Conservation (phyloP, 2,113 vertebrate genomes). For the Platichthys flesus region DNA sequence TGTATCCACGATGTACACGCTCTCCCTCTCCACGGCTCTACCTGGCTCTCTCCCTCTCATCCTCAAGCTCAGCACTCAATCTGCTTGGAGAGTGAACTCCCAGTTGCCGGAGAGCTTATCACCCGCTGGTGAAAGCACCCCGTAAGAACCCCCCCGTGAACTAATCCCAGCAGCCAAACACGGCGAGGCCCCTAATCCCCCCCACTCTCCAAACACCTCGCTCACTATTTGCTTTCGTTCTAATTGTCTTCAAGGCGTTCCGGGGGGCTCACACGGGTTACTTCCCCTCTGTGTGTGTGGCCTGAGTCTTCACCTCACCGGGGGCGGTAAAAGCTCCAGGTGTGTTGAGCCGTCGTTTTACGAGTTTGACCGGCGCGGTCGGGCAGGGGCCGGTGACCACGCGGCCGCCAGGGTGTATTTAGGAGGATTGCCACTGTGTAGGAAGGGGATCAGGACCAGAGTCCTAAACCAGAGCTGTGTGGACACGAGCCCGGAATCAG, state of each 20-base stretch:
- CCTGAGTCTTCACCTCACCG: neutral
- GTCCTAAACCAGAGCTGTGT: constrained; percentile 59
- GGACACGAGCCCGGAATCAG: constrained; percentile 67
- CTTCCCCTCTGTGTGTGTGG: neutral
- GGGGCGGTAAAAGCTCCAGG: constrained; percentile 9
- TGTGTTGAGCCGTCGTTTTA: constrained; percentile 10
- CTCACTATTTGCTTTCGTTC: constrained; percentile 60
- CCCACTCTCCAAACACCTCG: constrained; percentile 46
- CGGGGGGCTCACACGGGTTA: neutral
- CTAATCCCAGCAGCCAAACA: constrained; percentile 71
- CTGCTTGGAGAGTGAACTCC: constrained; percentile 75
- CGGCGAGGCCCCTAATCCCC: constrained; percentile 65
- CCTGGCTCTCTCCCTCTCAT: constrained; percentile 56
- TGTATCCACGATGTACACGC: too few species aligned
- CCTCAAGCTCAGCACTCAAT: constrained; percentile 68
- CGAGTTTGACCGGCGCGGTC: constrained; percentile 32
- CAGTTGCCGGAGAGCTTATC: constrained; percentile 72
- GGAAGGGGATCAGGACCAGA: constrained; percentile 64
- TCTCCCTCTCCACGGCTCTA: constrained; percentile 20
- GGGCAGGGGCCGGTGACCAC: constrained; percentile 49
- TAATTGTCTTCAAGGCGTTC: constrained; percentile 57
- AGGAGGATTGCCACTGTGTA: constrained; percentile 69
- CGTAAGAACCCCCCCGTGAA: constrained; percentile 43
- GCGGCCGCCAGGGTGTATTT: constrained; percentile 72
- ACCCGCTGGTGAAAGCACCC: constrained; percentile 63